A percentile compares a stretch with the other conserved stretches of the same genome.
phyloP scores from a whole-genome alignment of 30 jellyfish, hydroid and myxozoan genomes.

The Sanderia malayensis region DNA sequence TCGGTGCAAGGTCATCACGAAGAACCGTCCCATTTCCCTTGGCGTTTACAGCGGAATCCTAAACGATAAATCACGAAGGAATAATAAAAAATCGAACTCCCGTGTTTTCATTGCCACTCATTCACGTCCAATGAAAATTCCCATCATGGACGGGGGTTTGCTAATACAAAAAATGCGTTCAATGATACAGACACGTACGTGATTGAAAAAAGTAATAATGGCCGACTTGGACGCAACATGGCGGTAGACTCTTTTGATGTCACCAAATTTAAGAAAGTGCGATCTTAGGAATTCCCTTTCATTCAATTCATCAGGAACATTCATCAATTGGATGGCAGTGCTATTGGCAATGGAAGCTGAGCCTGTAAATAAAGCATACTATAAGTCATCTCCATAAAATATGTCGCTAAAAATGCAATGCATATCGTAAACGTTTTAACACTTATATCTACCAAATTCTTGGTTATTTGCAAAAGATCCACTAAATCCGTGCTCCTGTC shows the following conservation, averaged over 20 bases:
- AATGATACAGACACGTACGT: conserved; percentile 53
- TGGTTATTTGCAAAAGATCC: no score
- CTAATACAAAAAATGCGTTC: no score
- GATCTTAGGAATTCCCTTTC: conserved; percentile 38
- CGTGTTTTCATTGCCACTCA: no score
- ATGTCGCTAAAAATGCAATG: no score
- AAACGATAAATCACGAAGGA: no score
- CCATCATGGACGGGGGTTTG: no score
- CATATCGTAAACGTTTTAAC: no score
- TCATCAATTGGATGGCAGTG: conserved; percentile 49
- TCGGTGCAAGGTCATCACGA: conserved; percentile 20
- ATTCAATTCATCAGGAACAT: conserved; percentile 37
- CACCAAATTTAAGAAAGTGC: conserved; percentile 34
- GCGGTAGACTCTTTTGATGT: conserved; percentile 43
- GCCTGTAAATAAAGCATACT: conserved; percentile 13
- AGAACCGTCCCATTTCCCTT: conserved; percentile 54
- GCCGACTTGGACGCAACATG: conserved; percentile 54
- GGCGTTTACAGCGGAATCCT: conserved; percentile 71
- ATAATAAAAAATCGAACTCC: no score
- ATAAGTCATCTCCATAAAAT: no score
- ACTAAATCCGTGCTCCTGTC: no score
- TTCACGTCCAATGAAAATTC: no score
- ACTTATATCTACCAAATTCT: no score
- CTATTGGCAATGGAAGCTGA: not conserved
- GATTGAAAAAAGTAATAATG: conserved; percentile 40